Evolutionary conservation across 2,888 invertebrate species (phyloP).

Genomic region (Andrena praecox): DNA sequence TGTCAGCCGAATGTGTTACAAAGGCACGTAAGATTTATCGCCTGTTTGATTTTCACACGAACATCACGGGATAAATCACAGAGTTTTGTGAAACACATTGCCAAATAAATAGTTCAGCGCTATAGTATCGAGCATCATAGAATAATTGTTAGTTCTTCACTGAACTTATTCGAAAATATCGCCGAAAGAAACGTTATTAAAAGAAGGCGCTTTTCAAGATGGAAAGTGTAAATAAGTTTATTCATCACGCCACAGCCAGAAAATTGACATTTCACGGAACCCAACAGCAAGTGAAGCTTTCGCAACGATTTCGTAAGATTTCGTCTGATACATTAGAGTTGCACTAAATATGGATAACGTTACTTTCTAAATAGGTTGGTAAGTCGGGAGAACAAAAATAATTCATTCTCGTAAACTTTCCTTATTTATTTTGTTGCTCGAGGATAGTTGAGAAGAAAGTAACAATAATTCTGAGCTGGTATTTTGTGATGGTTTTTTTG

Average conservation of each 20-base stretch:
- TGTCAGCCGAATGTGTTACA: conserved; percentile 6
- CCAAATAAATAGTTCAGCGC: conserved; percentile 16
- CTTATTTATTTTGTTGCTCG: neutral
- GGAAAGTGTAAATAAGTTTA: conserved; percentile 50
- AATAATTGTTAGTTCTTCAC: too few relatives aligned
- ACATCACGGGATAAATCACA: conserved; percentile 9
- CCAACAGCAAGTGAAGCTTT: conserved; percentile 19
- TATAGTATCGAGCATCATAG: neutral
- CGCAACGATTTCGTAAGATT: conserved; percentile 34
- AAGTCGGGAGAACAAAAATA: neutral
- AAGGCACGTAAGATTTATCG: conserved; percentile 37
- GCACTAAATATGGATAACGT: conserved; percentile 34
- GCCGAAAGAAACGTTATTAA: neutral
- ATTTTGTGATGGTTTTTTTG: neutral
- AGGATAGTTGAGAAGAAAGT: neutral
- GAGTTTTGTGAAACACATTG: neutral
- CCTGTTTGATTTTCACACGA: conserved; percentile 38
- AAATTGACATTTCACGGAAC: conserved; percentile 50
- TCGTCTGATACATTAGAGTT: conserved; percentile 32
- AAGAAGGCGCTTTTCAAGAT: conserved; percentile 4
- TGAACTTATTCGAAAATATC: neutral
- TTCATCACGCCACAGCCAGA: conserved; percentile 32
- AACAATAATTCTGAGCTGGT: neutral
- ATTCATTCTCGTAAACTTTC: conserved; percentile 1
- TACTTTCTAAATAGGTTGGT: conserved; percentile 2